Evolutionary conservation across 2,113 vertebrate genomes (phyloP).

Genomic region (Platysternon megacephalum): DNA sequence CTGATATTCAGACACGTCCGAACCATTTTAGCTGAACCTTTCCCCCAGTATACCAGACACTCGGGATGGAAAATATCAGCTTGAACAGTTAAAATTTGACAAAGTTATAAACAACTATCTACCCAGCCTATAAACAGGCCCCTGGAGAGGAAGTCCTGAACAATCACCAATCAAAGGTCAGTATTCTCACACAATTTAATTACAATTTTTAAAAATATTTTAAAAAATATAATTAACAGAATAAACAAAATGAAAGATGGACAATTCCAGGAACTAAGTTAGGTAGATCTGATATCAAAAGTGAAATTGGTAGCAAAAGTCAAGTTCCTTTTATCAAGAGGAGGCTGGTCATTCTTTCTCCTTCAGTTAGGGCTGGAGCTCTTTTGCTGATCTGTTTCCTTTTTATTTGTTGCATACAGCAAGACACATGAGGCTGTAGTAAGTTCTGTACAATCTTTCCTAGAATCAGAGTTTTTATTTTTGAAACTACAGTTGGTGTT

Average conservation of each 20-base stretch:
- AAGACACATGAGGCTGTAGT: not conserved
- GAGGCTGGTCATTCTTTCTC: not conserved
- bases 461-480: not conserved
- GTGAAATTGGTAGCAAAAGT: not conserved
- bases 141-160: not conserved
- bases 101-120: not conserved
- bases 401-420: not conserved
- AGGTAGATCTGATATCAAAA: not conserved
- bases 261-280: not conserved
- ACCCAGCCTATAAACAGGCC: not conserved
- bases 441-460: not conserved
- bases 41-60: not conserved
- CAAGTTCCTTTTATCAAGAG: not conserved
- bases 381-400: not conserved
- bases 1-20: accelerated
- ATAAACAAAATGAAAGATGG: not conserved
- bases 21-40: not conserved
- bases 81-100: not conserved
- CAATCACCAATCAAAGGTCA: not conserved
- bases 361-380: not conserved
- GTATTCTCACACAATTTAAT: not conserved
- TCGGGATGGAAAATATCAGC: not conserved
- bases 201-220: not conserved
- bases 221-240: not conserved
- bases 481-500: not conserved